These are phyloP conservation scores for Polylopha cassiicola DNA, from an alignment of 2,888 invertebrate species.

Conservation along the genomic window DNA sequence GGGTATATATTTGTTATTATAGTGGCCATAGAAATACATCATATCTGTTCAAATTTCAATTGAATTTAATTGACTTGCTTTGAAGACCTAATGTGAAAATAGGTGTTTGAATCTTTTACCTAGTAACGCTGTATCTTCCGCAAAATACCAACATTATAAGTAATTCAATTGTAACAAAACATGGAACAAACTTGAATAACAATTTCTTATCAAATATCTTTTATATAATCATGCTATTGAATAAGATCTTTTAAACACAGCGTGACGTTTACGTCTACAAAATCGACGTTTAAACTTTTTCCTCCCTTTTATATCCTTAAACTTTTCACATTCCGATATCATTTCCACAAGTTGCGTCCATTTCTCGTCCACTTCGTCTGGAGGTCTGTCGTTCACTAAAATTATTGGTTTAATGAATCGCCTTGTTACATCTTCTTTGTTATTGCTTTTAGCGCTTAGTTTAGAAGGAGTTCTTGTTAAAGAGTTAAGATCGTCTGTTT, in stretches of 20 bases:
- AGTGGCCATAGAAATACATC: too few species aligned
- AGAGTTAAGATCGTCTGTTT: slow-evolving; percentile 38
- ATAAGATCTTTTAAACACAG: slow-evolving; percentile 64
- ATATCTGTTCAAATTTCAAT: too few species aligned
- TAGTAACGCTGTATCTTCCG: too few species aligned
- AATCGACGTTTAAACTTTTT: slow-evolving; percentile 59
- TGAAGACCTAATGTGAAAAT: too few species aligned
- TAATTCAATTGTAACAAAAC: too few species aligned
- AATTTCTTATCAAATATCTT: too few species aligned
- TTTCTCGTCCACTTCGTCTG: slow-evolving; percentile 62
- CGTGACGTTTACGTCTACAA: slow-evolving; percentile 54
- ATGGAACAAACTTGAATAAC: too few species aligned
- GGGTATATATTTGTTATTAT: too few species aligned
- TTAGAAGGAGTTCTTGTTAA: slow-evolving; percentile 43
- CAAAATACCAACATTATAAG: too few species aligned
- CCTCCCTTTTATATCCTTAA: slow-evolving; percentile 50
- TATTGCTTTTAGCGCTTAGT: slow-evolving; percentile 39
- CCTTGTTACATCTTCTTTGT: slow-evolving; percentile 34
- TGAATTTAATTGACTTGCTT: too few species aligned
- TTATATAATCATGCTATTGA: slow-evolving; percentile 59
- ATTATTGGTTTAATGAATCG: slow-evolving; percentile 55
- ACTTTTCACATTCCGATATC: slow-evolving; percentile 47
- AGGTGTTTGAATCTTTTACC: too few species aligned
- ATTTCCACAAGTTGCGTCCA: slow-evolving; percentile 52
- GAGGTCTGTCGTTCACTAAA: slow-evolving; percentile 61